Conservation (phyloP, 1,140 invertebrate genomes). For the Procambarus virginalis region DNA sequence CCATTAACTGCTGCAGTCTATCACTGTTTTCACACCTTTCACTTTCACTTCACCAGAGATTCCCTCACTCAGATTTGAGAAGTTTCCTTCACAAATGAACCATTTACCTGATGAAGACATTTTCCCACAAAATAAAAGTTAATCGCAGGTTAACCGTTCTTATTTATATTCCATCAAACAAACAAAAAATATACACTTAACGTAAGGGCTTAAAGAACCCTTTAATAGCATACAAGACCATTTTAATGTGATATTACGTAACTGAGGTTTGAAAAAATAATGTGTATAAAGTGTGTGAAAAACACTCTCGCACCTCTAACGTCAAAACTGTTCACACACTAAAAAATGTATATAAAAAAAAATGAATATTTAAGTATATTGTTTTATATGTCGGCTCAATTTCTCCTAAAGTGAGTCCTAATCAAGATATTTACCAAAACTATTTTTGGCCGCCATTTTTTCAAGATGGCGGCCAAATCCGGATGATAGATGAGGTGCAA, state of each 20-base stretch:
- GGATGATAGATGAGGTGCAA: not conserved
- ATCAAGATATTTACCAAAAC: conserved; percentile 15
- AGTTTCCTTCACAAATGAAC: no score
- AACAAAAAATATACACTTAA: not conserved
- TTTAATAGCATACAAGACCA: not conserved
- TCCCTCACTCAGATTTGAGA: not conserved
- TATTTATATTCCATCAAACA: not conserved
- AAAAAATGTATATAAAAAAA: not conserved
- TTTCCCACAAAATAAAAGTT: no score
- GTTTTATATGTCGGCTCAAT: not conserved
- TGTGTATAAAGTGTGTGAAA: no score
- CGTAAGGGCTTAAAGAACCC: not conserved
- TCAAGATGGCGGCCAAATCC: not conserved
- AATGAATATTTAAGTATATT: not conserved
- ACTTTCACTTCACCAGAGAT: not conserved
- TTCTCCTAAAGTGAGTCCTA: conserved; percentile 7
- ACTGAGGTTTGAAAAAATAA: not conserved
- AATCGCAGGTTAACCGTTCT: not conserved
- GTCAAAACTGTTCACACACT: not conserved
- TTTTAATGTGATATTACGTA: conserved; percentile 14
- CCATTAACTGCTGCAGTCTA: not conserved
- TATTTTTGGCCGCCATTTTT: not conserved
- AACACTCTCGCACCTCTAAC: conserved; percentile 18
- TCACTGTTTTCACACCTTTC: not conserved
- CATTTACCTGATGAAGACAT: no score